Evolutionary conservation across 2,113 vertebrate species (phyloP).

Genomic region (Acinonyx jubatus): DNA sequence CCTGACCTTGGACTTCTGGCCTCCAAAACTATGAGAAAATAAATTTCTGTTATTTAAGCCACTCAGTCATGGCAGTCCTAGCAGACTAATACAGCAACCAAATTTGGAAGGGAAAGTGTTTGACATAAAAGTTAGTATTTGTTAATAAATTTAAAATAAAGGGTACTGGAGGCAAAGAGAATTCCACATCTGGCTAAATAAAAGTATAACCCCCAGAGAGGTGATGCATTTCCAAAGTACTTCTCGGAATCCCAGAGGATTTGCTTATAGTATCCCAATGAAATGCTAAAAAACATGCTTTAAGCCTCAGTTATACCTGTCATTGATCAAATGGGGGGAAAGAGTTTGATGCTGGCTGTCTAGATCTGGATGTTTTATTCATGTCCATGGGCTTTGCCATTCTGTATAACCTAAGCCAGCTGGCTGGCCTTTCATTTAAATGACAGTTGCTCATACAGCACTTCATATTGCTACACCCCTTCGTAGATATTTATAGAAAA

Average conservation of each 20-base stretch:
- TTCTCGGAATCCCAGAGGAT: not conserved
- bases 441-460: slow-evolving; percentile 78
- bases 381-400: slow-evolving; percentile 80
- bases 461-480: slow-evolving; percentile 75
- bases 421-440: slow-evolving; percentile 84
- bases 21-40: not conserved
- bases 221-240: not conserved
- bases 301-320: slow-evolving; percentile 25
- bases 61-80: not conserved
- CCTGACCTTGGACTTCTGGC: not conserved
- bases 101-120: not conserved
- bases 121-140: not conserved
- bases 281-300: not conserved
- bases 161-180: not conserved
- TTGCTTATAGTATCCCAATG: not conserved
- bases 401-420: slow-evolving; percentile 82
- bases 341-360: not conserved
- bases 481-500: slow-evolving; percentile 84
- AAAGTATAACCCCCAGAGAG: slow-evolving; percentile 7
- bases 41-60: not conserved
- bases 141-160: slow-evolving; percentile 21
- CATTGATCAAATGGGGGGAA: not conserved
- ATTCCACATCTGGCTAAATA: not conserved
- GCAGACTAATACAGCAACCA: not conserved
- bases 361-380: slow-evolving; percentile 82